Evolutionary conservation across 2,888 invertebrate genomes (phyloP).

Genomic region (Rhyacophila evoluta): DNA sequence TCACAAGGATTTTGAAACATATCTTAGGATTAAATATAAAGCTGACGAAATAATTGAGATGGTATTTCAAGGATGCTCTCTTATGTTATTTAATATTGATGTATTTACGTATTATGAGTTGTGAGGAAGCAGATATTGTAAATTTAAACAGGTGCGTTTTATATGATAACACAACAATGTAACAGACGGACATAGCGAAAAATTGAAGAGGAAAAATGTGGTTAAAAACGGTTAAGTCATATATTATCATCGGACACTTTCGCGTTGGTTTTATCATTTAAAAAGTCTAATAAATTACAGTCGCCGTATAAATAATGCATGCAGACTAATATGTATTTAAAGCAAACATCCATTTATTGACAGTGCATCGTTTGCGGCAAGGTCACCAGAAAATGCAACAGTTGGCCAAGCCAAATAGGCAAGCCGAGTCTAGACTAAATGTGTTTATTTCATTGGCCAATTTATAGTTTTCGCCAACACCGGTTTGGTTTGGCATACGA

Average conservation of each 20-base stretch:
- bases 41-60: neutral
- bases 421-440: neutral
- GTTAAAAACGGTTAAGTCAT: neutral
- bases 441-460: neutral
- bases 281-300: too few species aligned
- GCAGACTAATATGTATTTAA: neutral
- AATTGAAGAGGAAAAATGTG: neutral
- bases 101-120: neutral
- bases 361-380: neutral
- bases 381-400: neutral
- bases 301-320: too few species aligned
- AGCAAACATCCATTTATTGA: neutral
- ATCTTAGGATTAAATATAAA: too few species aligned
- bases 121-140: constrained; percentile 22
- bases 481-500: neutral
- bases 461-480: neutral
- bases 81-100: neutral
- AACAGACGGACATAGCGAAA: neutral
- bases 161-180: neutral
- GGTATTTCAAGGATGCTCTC: constrained; percentile 1
- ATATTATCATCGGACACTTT: too few species aligned
- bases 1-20: too few species aligned
- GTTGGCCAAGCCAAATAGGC: neutral
- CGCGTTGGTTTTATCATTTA: too few species aligned
- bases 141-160: neutral